Base-by-base conservation (phyloP, 2,113 vertebrate genomes). In the Cyprinodon tularosa region DNA sequence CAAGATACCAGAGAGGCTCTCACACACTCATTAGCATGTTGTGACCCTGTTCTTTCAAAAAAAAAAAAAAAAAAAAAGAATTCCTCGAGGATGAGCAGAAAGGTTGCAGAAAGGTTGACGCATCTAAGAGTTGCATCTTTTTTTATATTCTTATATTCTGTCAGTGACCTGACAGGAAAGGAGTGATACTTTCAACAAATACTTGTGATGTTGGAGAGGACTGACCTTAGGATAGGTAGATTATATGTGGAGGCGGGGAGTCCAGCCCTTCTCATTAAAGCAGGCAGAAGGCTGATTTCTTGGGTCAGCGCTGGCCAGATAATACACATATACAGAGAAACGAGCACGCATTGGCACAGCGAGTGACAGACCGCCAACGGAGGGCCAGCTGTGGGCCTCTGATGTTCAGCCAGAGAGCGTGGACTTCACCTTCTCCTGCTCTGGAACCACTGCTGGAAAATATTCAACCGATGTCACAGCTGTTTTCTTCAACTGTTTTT, bases 341-440 rank as follows among this genome's bases (percentile, higher is more conserved):
- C 50, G 78, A 74, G 39, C 60, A 29, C 40, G 11, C 62, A 40
- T n/a, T 2, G 44, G 15, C 75, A 75, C 73, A 70, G 74, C 77
- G 37, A 81, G 61, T 82, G 86, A 89, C 90, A 89, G 84, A 40
- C 84, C 84, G 81, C 83, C 67, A 65, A 84, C 82, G 38, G 64
- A n/a, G 84, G 91, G 91, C 90, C 90, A 91, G 84, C 75, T 62
- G 64, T 61, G 48, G 88, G 69, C 86, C 86, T 94, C 90, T 94
- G 93, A 94, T 92, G 92, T 94, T 81, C 12, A 80, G 92, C 94
- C 93, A 94, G 91, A 86, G 81, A 86, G 80, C 78, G 84, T 80
- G 92, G 91, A 94, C 89, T 86, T 94, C 86, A 94, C 92, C 92
- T 93, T 94, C 92, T 90, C 89, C 91, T 91, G 79, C 84, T 83